These are phyloP conservation scores for Standfussiana lucernea DNA, from an alignment of 2,888 invertebrate species.

Conservation along the genomic window DNA sequence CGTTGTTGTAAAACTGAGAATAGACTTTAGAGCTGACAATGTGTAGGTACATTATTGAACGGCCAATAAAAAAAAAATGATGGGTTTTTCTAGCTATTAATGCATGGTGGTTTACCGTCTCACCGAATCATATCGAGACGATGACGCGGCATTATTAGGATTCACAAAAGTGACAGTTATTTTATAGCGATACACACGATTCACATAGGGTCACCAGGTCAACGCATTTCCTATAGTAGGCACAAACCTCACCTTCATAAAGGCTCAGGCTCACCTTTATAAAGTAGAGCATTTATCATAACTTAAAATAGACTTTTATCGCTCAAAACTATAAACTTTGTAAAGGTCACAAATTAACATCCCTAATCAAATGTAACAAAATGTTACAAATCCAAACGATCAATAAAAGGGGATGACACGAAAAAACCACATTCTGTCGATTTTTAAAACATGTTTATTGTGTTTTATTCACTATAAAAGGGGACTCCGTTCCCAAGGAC, in stretches of 20 bases:
- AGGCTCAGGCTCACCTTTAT: conserved; percentile 20
- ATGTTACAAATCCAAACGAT: conserved; percentile 48
- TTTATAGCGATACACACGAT: neutral
- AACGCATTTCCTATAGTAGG: conserved; percentile 30
- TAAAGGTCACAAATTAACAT: conserved; percentile 66
- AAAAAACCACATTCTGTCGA: conserved; percentile 77
- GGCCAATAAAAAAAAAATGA: neutral
- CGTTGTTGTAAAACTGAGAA: neutral
- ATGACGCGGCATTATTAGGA: neutral
- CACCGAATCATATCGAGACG: neutral
- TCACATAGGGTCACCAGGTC: conserved; percentile 26
- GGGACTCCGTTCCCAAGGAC: conserved; percentile 84
- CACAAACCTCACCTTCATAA: too few species aligned
- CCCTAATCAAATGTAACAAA: conserved; percentile 68
- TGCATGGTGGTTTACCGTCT: too few species aligned
- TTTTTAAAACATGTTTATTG: conserved; percentile 80
- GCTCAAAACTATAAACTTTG: conserved; percentile 33
- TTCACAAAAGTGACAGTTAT: neutral
- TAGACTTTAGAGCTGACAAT: neutral
- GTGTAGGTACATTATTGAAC: neutral
- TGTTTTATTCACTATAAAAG: conserved; percentile 73
- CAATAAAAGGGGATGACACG: conserved; percentile 61
- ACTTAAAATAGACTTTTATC: conserved; percentile 43
- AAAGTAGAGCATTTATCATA: conserved; percentile 19
- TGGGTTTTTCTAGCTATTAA: neutral